A percentile compares a stretch with the other conserved stretches of the same genome.
These are phyloP conservation scores for Scaptodrosophila lebanonensis DNA, from an alignment of 1,140 invertebrate genomes.

Conservation along the genomic window DNA sequence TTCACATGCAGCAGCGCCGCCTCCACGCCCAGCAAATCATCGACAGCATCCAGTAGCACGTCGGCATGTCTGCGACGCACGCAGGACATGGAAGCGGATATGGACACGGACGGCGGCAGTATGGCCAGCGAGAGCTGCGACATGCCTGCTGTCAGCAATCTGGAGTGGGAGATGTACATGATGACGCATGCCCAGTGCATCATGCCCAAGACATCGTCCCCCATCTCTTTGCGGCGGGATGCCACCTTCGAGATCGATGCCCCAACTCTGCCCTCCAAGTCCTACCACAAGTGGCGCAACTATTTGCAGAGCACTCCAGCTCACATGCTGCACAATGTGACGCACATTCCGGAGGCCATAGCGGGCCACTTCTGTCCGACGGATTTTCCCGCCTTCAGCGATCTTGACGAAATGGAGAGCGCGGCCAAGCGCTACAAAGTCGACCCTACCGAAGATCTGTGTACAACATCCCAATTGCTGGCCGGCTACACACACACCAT, in stretches of 20 bases:
- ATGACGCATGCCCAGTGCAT: conserved; percentile 55
- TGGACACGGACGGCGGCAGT: not conserved
- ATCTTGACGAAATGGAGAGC: conserved; percentile 64
- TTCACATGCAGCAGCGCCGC: conserved; percentile 55
- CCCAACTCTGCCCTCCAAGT: conserved; percentile 6
- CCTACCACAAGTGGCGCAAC: conserved; percentile 66
- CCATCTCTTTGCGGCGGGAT: conserved; percentile 35
- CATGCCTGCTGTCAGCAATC: conserved; percentile 27
- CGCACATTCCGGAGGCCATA: conserved; percentile 66
- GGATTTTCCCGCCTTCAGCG: conserved; percentile 59
- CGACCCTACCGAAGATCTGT: conserved; percentile 10
- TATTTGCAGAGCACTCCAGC: conserved; percentile 60
- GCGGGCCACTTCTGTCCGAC: conserved; percentile 65
- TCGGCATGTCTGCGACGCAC: conserved; percentile 27
- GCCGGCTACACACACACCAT: conserved; percentile 53
- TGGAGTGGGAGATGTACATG: conserved; percentile 75
- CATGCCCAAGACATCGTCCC: conserved; percentile 73
- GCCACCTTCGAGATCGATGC: not conserved
- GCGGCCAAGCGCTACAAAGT: conserved; percentile 65
- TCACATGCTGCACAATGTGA: conserved; percentile 67
- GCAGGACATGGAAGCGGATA: conserved; percentile 41
- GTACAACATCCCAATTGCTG: conserved; percentile 26
- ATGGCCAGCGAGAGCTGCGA: too few species aligned
- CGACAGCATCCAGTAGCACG: too few species aligned
- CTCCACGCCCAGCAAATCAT: conserved; percentile 47